Evolutionary conservation across 2,113 vertebrate species (phyloP).

Genomic region (Lontra canadensis): DNA sequence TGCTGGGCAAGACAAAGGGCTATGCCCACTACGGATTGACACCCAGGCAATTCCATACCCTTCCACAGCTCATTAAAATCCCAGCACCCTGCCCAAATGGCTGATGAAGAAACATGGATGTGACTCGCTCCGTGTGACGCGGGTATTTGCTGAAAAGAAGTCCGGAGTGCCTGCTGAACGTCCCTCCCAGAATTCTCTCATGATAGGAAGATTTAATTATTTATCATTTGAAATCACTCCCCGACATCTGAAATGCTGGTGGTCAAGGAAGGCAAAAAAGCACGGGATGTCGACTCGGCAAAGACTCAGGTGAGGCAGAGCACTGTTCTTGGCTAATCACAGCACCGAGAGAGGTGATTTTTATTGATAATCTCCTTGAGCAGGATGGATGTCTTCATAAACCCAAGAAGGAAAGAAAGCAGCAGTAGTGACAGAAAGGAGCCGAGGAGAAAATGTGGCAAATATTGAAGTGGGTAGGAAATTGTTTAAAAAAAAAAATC

Average conservation of each 20-base stretch:
- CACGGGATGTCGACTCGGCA: fast-evolving
- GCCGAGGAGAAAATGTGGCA: neutral
- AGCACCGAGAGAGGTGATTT: neutral
- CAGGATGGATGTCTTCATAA: constrained; percentile 30
- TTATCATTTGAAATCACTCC: neutral
- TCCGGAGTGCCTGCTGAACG: neutral
- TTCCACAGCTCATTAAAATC: neutral
- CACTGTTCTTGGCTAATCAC: neutral
- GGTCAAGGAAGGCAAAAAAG: neutral
- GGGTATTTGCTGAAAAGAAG: neutral
- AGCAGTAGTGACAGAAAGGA: neutral
- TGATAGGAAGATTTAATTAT: neutral
- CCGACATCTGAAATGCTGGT: neutral
- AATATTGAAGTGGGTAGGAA: neutral
- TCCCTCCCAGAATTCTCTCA: neutral
- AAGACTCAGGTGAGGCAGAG: neutral
- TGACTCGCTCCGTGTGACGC: neutral
- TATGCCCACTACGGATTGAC: too few relatives aligned
- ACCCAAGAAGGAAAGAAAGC: neutral
- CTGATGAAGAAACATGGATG: neutral
- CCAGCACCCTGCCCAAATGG: neutral
- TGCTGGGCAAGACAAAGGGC: neutral
- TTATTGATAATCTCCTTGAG: neutral
- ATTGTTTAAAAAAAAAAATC: neutral
- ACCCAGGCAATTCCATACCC: neutral